Percentiles rank a stretch among this genome's conserved stretches.
phyloP scores from a whole-genome alignment of 2,888 invertebrate genomes.

The Chrysolina haemoptera region DNA sequence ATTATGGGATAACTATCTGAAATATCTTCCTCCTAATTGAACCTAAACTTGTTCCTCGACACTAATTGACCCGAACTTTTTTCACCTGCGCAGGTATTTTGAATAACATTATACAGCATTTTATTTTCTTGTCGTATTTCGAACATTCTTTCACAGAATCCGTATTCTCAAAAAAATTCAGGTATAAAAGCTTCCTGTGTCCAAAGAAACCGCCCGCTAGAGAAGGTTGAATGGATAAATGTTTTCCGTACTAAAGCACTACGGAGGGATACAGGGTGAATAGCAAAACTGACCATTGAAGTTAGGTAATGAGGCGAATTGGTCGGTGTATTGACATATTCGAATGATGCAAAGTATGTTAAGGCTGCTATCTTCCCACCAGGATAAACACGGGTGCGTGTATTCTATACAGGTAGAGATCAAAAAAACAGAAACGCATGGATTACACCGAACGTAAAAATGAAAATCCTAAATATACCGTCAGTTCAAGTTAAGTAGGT shows the following conservation, averaged over 20 bases:
- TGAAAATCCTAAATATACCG: too few species aligned
- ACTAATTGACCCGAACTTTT: conserved; percentile 42
- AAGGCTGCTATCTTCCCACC: too few species aligned
- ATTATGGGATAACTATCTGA: conserved; percentile 36
- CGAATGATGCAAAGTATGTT: not conserved
- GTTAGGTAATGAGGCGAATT: not conserved
- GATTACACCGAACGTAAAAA: too few species aligned
- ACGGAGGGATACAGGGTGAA: conserved; percentile 20
- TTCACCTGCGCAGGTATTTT: conserved; percentile 44
- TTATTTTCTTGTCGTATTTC: conserved; percentile 30
- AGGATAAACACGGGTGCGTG: too few species aligned
- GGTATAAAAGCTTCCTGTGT: conserved; percentile 45
- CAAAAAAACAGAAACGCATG: too few species aligned
- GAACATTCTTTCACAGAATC: conserved; percentile 28
- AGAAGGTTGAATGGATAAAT: conserved; percentile 16
- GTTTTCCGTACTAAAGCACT: conserved; percentile 14
- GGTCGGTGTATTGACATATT: not conserved
- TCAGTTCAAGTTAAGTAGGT: too few species aligned
- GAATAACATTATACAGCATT: conserved; percentile 38
- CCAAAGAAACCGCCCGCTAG: conserved; percentile 38
- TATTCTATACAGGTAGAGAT: too few species aligned
- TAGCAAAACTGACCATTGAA: not conserved
- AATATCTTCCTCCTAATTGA: conserved; percentile 40
- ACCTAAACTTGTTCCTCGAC: conserved; percentile 39
- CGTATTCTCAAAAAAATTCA: conserved; percentile 37